Conservation (phyloP, 2,797 vertebrate species). For the Enteromius thamalakanensis region DNA sequence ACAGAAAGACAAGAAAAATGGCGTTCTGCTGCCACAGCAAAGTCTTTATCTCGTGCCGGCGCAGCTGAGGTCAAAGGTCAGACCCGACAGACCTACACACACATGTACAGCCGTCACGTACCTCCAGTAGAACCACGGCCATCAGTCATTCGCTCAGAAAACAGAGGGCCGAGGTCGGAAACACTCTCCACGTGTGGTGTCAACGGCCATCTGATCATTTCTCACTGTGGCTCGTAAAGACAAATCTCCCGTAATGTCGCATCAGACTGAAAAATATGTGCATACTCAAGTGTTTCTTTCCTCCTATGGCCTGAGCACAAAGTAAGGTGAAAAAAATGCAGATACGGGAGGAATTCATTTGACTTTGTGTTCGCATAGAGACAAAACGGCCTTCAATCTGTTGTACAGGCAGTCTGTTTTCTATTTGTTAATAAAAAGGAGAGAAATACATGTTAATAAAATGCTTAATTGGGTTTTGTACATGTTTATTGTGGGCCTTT, state of each 20-base stretch:
- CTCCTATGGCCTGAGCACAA: slow-evolving; percentile 68
- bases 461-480: slow-evolving; percentile 93
- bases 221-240: slow-evolving; percentile 75
- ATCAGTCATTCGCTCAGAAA: slow-evolving; percentile 10
- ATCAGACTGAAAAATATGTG: slow-evolving; percentile 79
- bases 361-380: slow-evolving; percentile 87
- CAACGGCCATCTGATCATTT: slow-evolving; percentile 75
- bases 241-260: slow-evolving; percentile 68
- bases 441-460: slow-evolving; percentile 90
- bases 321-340: slow-evolving; percentile 74
- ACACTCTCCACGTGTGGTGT: slow-evolving; percentile 71
- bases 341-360: slow-evolving; percentile 84
- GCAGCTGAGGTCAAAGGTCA: slow-evolving; percentile 30
- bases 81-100: not conserved
- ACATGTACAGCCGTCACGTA: slow-evolving; percentile 31
- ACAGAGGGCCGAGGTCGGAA: not conserved
- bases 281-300: slow-evolving; percentile 74
- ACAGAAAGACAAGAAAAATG: slow-evolving; percentile 25
- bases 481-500: slow-evolving; percentile 58
- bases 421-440: slow-evolving; percentile 93
- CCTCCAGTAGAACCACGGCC: not conserved
- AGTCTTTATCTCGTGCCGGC: slow-evolving; percentile 23
- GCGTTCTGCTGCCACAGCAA: slow-evolving; percentile 34
- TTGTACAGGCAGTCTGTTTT: slow-evolving; percentile 95
- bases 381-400: slow-evolving; percentile 83